A percentile compares a stretch with the other conserved stretches of the same genome.
These are phyloP conservation scores for Silurus aristotelis DNA, from an alignment of 2,797 vertebrate species.

Conservation along the genomic window DNA sequence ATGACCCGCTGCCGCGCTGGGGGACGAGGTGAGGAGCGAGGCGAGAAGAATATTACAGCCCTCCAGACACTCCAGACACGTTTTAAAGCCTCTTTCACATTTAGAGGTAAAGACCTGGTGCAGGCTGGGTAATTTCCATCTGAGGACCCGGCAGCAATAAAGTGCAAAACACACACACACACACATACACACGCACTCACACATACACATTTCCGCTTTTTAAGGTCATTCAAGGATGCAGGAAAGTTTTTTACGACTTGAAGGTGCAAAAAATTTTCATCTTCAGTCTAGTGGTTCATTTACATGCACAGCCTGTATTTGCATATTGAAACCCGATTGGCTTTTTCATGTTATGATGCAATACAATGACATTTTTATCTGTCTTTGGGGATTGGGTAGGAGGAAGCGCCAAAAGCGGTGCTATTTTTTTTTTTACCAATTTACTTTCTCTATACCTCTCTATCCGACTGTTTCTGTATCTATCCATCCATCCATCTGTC, in stretches of 20 bases:
- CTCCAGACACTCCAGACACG: slow-evolving; percentile 31
- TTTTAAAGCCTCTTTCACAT: slow-evolving; percentile 47
- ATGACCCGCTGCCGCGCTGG: slow-evolving; percentile 28
- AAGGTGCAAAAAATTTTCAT: background rate
- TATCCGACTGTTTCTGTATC: too few species aligned
- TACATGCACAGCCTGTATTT: background rate
- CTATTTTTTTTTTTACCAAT: too few species aligned
- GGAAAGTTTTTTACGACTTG: background rate
- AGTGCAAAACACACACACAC: slow-evolving; percentile 27
- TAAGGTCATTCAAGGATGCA: background rate
- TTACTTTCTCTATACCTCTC: too few species aligned
- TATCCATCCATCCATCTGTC: too few species aligned
- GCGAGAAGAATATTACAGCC: slow-evolving; percentile 37
- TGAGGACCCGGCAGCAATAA: slow-evolving; percentile 32
- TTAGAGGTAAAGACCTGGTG: slow-evolving; percentile 46
- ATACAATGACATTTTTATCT: background rate
- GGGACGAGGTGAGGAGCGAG: slow-evolving; percentile 27
- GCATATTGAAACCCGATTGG: background rate
- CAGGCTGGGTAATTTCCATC: slow-evolving; percentile 48
- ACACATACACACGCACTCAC: slow-evolving; percentile 19
- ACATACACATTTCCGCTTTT: background rate
- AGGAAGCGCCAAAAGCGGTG: background rate
- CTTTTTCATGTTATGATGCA: slow-evolving; percentile 9
- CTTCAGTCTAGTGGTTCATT: background rate
- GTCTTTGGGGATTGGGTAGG: background rate